Evolutionary conservation across 2,888 invertebrate species (phyloP).

Genomic region (Nephrotoma appendiculata): DNA sequence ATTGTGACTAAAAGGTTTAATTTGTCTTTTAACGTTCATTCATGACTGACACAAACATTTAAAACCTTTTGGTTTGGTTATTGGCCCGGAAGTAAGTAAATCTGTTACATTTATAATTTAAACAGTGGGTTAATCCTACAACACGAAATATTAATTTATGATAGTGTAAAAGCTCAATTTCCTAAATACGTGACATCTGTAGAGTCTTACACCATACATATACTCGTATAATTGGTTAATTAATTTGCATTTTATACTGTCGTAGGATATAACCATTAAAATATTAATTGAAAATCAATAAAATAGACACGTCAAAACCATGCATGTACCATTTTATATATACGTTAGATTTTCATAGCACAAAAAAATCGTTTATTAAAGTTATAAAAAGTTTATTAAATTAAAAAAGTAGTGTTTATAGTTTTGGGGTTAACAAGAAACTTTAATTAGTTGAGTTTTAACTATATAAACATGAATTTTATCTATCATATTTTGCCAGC

Average conservation of each 20-base stretch:
- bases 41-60: background rate
- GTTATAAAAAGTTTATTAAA: background rate
- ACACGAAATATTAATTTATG: background rate
- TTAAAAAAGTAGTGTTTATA: background rate
- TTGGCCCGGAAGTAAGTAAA: background rate
- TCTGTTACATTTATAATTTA: background rate
- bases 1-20: background rate
- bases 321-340: background rate
- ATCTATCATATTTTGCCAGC: background rate
- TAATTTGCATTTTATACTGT: background rate
- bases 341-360: background rate
- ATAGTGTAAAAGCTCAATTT: background rate
- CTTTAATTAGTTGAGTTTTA: background rate
- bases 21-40: background rate
- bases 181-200: background rate
- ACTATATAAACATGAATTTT: background rate
- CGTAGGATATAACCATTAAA: background rate
- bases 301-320: background rate
- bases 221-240: background rate
- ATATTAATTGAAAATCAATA: background rate
- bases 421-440: background rate
- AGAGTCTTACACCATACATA: background rate
- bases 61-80: background rate
- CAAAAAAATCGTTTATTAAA: background rate
- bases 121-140: background rate